Conservation (phyloP, 2,888 invertebrate genomes). For the Nephrotoma flavescens region DNA sequence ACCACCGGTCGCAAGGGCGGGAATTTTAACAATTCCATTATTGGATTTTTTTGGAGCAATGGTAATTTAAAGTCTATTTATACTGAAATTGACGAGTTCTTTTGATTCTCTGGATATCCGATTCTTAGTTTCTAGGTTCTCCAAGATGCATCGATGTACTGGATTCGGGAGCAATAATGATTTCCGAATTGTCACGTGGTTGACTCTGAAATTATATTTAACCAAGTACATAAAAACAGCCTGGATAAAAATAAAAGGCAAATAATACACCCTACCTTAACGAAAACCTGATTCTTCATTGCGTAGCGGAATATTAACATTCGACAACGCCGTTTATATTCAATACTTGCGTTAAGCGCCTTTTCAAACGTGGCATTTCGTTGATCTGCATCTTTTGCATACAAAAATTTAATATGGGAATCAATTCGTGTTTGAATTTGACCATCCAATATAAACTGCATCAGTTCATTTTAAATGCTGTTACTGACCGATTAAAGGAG, state of each 20-base stretch:
- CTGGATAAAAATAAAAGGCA: not conserved
- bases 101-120: not conserved
- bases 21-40: not conserved
- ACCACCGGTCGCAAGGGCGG: not conserved
- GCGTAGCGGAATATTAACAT: constrained; percentile 87
- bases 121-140: constrained; percentile 16
- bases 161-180: constrained; percentile 48
- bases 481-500: constrained; percentile 86
- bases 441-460: constrained; percentile 91
- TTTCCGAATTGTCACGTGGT: constrained; percentile 36
- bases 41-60: not conserved
- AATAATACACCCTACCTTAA: constrained; percentile 51
- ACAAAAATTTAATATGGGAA: constrained; percentile 93
- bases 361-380: constrained; percentile 89
- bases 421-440: constrained; percentile 95
- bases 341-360: constrained; percentile 78
- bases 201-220: constrained; percentile 18
- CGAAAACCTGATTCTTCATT: constrained; percentile 88
- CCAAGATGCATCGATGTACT: constrained; percentile 18
- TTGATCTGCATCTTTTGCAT: constrained; percentile 93
- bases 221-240: not conserved
- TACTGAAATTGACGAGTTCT: not conserved
- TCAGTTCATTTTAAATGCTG: constrained; percentile 90
- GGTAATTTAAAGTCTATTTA: not conserved
- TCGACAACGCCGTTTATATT: constrained; percentile 80